Conservation (phyloP, 2,888 invertebrate genomes). For the Habrosyne pyritoides region DNA sequence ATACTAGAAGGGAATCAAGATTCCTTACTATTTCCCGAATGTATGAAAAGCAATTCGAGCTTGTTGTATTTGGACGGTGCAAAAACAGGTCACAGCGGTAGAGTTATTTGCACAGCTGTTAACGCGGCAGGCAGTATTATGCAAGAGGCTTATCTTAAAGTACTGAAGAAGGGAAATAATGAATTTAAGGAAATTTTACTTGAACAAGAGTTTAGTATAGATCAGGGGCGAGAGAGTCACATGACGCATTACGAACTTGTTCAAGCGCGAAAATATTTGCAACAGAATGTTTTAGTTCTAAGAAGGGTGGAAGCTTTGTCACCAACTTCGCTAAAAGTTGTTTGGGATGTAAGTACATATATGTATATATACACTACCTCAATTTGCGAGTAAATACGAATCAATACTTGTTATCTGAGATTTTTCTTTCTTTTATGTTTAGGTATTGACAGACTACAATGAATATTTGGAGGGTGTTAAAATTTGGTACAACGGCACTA, state of each 20-base stretch:
- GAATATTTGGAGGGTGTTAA: constrained; percentile 88
- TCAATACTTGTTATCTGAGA: neutral
- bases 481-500: constrained; percentile 82
- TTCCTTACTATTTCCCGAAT: constrained; percentile 80
- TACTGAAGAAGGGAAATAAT: constrained; percentile 72
- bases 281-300: constrained; percentile 91
- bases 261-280: constrained; percentile 90
- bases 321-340: constrained; percentile 90
- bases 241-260: constrained; percentile 90
- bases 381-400: neutral
- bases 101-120: constrained; percentile 79
- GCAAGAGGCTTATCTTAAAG: constrained; percentile 79
- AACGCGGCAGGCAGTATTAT: constrained; percentile 79
- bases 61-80: constrained; percentile 76
- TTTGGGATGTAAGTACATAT: constrained; percentile 88
- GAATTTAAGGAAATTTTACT: constrained; percentile 60
- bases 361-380: neutral
- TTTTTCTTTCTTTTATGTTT: constrained; percentile 30
- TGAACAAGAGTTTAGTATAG: constrained; percentile 58
- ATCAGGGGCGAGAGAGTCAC: constrained; percentile 66
- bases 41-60: constrained; percentile 77
- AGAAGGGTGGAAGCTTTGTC: constrained; percentile 86
- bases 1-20: constrained; percentile 95
- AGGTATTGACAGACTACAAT: constrained; percentile 80
- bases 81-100: constrained; percentile 72